Conservation (phyloP, 2,797 vertebrate species). For the Ataeniobius toweri region DNA sequence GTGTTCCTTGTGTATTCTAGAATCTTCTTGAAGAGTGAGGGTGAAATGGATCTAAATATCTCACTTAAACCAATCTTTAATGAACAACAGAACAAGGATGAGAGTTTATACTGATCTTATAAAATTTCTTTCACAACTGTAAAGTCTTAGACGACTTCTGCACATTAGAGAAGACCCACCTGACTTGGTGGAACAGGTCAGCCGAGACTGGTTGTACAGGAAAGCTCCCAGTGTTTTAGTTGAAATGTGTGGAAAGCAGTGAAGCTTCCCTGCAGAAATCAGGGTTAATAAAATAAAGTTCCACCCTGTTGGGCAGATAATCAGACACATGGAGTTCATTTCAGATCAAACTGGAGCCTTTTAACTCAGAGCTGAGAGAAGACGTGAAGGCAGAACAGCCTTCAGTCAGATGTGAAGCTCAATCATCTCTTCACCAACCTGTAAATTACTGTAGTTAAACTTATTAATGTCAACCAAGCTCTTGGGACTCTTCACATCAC, state of each 20-base stretch:
- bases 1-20: no score
- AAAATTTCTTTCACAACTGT: no score
- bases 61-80: no score
- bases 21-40: no score
- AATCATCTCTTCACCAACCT: conserved; percentile 9
- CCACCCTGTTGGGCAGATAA: conserved; percentile 50
- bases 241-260: conserved; percentile 33
- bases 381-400: conserved; percentile 15
- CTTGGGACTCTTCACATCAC: background rate
- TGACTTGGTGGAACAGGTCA: background rate
- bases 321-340: conserved; percentile 49
- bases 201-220: conserved; percentile 1
- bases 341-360: conserved; percentile 35
- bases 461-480: background rate
- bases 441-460: background rate
- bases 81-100: no score
- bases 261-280: conserved; percentile 59
- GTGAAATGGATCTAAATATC: no score
- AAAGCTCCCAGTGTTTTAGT: conserved; percentile 4
- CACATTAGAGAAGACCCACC: conserved; percentile 1
- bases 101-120: no score
- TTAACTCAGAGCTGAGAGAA: conserved; percentile 28
- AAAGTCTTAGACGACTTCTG: background rate
- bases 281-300: conserved; percentile 63
- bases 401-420: conserved; percentile 10